Conservation (phyloP, 2,888 invertebrate genomes). For the Sylvicola cinctus region DNA sequence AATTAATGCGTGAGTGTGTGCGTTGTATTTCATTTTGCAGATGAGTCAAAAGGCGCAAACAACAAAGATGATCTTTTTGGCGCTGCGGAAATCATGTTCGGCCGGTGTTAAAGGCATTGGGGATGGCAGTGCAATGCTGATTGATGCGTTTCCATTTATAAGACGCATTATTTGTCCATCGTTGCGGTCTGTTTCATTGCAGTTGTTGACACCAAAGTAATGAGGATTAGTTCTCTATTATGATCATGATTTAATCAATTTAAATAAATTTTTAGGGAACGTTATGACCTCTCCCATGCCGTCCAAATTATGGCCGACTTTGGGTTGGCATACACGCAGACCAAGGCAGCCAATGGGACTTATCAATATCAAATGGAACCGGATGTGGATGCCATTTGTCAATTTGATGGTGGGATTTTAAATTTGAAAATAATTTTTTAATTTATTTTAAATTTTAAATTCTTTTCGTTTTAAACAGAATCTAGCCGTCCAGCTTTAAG, state of each 20-base stretch:
- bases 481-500: constrained; percentile 22
- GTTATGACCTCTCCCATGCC: constrained; percentile 39
- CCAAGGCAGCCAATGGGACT: constrained; percentile 52
- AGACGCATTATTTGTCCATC: constrained; percentile 50
- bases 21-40: constrained; percentile 24
- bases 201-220: constrained; percentile 21
- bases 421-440: not conserved
- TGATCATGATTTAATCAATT: not conserved
- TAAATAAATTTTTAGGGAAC: constrained; percentile 16
- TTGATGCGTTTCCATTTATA: constrained; percentile 53
- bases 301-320: constrained; percentile 76
- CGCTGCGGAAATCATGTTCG: constrained; percentile 41
- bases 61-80: constrained; percentile 31
- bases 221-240: constrained; percentile 4
- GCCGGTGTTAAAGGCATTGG: constrained; percentile 17
- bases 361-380: constrained; percentile 56
- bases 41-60: constrained; percentile 30
- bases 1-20: constrained; percentile 3
- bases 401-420: constrained; percentile 16
- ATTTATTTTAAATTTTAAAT: not conserved
- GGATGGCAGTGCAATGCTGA: constrained; percentile 27
- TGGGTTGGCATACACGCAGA: constrained; percentile 68
- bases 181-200: constrained; percentile 42
- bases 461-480: constrained; percentile 16
- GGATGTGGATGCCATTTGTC: constrained; percentile 40